A percentile compares a stretch with the other conserved stretches of the same genome.
Evolutionary conservation across 2,113 vertebrate species (phyloP).

Genomic region (Ciconia stormi): DNA sequence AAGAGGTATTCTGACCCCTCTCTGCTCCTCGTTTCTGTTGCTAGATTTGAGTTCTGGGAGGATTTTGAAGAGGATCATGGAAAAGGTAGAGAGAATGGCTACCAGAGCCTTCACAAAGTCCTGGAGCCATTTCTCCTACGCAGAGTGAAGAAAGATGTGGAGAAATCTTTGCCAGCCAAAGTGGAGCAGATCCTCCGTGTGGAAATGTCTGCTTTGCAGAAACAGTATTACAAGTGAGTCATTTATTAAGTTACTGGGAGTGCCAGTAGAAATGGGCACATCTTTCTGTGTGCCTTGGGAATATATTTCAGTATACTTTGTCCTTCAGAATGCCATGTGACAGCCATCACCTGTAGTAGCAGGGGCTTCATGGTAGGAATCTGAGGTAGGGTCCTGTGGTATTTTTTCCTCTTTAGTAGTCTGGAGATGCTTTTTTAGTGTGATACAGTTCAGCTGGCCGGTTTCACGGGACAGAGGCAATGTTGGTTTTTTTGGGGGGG

Average conservation of each 20-base stretch:
- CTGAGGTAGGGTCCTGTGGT: not conserved
- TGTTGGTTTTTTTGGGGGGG: fast-evolving
- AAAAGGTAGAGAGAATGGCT: constrained; percentile 94
- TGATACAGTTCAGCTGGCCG: not conserved
- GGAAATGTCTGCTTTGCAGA: constrained; percentile 96
- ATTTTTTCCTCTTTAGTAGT: not conserved
- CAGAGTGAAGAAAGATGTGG: constrained; percentile 97
- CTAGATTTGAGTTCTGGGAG: constrained; percentile 95
- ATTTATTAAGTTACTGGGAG: not conserved
- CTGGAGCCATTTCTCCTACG: constrained; percentile 95
- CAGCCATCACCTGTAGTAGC: not conserved
- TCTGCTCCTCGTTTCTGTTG: not conserved
- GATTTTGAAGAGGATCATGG: constrained; percentile 97
- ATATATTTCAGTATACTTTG: not conserved
- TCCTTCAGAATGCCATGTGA: not conserved
- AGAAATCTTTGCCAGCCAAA: constrained; percentile 97
- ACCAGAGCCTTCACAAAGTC: constrained; percentile 97
- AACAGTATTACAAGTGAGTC: constrained; percentile 96
- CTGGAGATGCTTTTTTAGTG: not conserved
- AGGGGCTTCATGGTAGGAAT: not conserved
- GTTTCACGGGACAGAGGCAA: not conserved
- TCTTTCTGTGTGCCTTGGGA: not conserved
- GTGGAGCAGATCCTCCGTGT: constrained; percentile 98
- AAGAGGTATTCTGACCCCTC: not conserved
- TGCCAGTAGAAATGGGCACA: not conserved